Evolutionary conservation across 2,113 vertebrate species (phyloP).

Genomic region (Rhinichthys klamathensis): DNA sequence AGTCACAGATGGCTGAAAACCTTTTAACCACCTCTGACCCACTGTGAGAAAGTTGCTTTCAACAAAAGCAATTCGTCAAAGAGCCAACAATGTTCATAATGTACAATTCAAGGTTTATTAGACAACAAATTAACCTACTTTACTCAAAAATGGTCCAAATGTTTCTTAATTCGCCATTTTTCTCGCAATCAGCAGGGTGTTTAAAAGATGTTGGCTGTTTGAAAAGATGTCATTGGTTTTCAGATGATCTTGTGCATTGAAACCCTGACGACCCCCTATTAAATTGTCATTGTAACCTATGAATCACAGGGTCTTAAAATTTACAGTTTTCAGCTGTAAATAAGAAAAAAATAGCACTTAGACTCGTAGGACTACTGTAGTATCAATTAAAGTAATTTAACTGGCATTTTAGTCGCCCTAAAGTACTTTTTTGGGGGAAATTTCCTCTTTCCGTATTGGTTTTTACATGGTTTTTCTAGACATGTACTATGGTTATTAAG

Average conservation of each 20-base stretch:
- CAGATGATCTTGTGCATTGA: conserved; percentile 6
- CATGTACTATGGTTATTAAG: not conserved
- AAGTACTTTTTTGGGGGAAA: too few species aligned
- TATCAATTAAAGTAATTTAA: conserved; percentile 20
- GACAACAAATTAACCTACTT: not conserved
- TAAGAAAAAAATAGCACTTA: conserved; percentile 62
- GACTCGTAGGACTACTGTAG: not conserved
- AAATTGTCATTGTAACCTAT: conserved; percentile 64
- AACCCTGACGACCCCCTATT: conserved; percentile 40
- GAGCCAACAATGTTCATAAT: not conserved
- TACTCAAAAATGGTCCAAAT: not conserved
- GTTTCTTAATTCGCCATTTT: not conserved
- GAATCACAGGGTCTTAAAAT: conserved; percentile 60
- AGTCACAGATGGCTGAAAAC: not conserved
- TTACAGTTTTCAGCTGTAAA: conserved; percentile 64
- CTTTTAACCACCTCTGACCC: not conserved
- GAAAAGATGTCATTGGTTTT: not conserved
- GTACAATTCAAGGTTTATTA: not conserved
- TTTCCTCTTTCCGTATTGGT: too few species aligned
- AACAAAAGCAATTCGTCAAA: not conserved
- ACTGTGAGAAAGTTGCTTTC: not conserved
- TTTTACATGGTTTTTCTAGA: too few species aligned
- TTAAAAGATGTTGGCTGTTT: not conserved
- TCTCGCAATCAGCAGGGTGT: not conserved
- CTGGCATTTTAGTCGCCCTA: too few species aligned